Base-by-base conservation (phyloP, 2,888 invertebrate species). In the Ennomos fuscantarius region DNA sequence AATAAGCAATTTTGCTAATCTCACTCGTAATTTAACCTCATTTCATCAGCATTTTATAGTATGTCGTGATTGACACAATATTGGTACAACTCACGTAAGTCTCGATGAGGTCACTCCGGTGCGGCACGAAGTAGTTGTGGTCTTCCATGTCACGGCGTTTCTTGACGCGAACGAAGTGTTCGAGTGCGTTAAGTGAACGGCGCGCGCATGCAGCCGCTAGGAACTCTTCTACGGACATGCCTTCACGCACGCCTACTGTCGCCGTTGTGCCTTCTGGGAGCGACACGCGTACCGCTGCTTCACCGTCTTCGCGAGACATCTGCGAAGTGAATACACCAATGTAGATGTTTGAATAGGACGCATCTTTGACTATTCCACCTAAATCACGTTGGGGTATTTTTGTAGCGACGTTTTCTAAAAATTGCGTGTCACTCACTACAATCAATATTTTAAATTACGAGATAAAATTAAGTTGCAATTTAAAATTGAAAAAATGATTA, bases 171-270 rank as follows among this genome's bases (percentile, higher is more conserved):
- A 99, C 97, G 89, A 99, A 99, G 90, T 99, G 98, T 86, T 99
- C 99, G 89, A 97, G 96, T 36, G 98, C 96, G 88, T 97, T 98
- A 69, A 99, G 95, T 73, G 96, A 97, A 83, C 98, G 97, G 70
- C 98, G 95, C 67, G 96, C 96, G 91, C 99, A 99, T 47, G 98
- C 98, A 71, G 96, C 96, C 42, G 97, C 97, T 66, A 99, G 93
- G 87, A 99, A 97, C 89, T 99, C 99, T 84, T 98, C 98, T 45
- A 99, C 98, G 35, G 98, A 96, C 97, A 99, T 98, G 63, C 96
- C 96, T 66, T 98, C 98, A 74, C 97, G 95, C 70, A 98, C 94
- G 79, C 96, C 96, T 67, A 98, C 97, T 55, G 96, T 96, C 49
- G 97, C 97, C 66, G 94, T 94, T 62, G 94, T 94, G 66, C 94